A percentile compares a stretch with the other conserved stretches of the same genome.
These are phyloP conservation scores for Okamejei kenojei DNA, from an alignment of 2,797 vertebrate genomes.

Conservation along the genomic window DNA sequence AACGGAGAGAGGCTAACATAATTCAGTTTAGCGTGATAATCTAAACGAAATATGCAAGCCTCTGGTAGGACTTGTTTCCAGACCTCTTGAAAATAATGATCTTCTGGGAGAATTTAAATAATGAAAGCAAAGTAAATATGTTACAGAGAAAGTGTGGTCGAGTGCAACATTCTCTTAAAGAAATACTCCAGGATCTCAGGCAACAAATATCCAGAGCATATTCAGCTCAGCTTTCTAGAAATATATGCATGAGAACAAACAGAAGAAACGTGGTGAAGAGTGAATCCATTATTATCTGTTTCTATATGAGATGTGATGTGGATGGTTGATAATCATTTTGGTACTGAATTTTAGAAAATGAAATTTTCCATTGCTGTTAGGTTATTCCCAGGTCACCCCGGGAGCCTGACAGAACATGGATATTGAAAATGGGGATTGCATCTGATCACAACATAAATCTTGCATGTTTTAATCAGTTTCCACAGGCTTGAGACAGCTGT, in stretches of 20 bases:
- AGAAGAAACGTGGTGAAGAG: background rate
- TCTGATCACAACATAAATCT: background rate
- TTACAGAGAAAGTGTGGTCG: background rate
- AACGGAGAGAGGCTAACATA: background rate
- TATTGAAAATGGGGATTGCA: background rate
- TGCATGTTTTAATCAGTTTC: background rate
- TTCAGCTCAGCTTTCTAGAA: background rate
- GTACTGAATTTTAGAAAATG: too few relatives aligned
- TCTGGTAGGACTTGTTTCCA: background rate
- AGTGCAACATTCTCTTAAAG: background rate
- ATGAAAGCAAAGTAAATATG: background rate
- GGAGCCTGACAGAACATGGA: background rate
- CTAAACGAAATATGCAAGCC: background rate
- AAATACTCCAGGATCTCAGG: background rate
- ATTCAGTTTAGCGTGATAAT: background rate
- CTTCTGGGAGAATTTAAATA: background rate
- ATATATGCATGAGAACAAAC: background rate
- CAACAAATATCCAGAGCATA: background rate
- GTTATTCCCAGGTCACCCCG: background rate
- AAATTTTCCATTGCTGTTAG: too few relatives aligned
- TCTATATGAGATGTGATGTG: too few relatives aligned
- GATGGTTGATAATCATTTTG: too few relatives aligned
- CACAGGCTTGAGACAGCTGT: background rate
- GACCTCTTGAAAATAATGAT: background rate
- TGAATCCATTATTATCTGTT: background rate